Conservation (phyloP, 2,888 invertebrate species). For the Lithodes maja region DNA sequence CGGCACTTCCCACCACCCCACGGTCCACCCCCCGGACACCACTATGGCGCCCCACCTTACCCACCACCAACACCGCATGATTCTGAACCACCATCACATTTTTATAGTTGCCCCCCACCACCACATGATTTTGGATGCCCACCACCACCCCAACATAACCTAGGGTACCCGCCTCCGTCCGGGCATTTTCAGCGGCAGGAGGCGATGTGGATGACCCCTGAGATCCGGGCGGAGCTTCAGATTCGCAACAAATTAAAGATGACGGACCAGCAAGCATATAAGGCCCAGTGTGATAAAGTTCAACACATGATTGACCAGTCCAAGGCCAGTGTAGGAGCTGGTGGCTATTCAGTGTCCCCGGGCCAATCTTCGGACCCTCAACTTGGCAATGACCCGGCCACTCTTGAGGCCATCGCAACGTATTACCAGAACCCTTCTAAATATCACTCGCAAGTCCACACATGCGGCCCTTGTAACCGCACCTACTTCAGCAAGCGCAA, state of each 20-base stretch:
- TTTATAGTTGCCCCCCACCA: no score
- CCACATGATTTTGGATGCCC: not conserved
- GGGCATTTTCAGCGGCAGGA: not conserved
- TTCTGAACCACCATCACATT: not conserved
- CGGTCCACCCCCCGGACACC: not conserved
- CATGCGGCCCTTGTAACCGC: slow-evolving; percentile 75
- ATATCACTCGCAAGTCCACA: not conserved
- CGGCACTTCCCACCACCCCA: slow-evolving; percentile 4
- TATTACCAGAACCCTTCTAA: not conserved
- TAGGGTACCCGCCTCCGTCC: not conserved
- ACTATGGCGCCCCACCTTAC: not conserved
- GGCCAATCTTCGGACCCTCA: not conserved
- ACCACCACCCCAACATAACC: not conserved
- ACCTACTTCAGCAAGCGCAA: slow-evolving; percentile 74
- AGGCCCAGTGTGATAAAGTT: slow-evolving; percentile 33
- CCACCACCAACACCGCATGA: not conserved
- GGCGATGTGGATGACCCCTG: slow-evolving; percentile 26
- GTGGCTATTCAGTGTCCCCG: not conserved
- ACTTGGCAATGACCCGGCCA: not conserved
- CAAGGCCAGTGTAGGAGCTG: slow-evolving; percentile 7
- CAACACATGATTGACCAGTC: slow-evolving; percentile 35
- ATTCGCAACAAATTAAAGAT: slow-evolving; percentile 3
- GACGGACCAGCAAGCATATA: slow-evolving; percentile 18
- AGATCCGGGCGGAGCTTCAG: slow-evolving; percentile 33
- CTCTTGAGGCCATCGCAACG: not conserved